Evolutionary conservation across 2,888 invertebrate genomes (phyloP), one percentile per base, ranked within the genome.

Genomic region (Aphodius granarius): DNA sequence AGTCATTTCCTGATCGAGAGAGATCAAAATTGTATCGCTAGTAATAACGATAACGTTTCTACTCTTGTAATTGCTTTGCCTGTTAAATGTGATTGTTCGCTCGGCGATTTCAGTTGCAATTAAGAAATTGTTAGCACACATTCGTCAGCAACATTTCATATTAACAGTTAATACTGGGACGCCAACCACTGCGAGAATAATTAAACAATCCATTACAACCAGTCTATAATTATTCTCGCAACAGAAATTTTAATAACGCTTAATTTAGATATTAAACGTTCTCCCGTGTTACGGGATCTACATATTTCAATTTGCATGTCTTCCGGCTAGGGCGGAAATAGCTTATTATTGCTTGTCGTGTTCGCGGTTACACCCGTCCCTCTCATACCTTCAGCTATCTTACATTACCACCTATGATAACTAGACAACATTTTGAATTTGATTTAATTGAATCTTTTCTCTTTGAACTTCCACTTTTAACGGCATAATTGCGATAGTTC

Each of bases 251-350:
- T 65, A 65, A 65, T 65, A 65, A 65, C 16, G 65, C 3, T 65
- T 66, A 66, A 66, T 66, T 19, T 18, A 66, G 19, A 19, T 22
- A 68, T 20, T 68, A 68, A 68, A 68, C 68, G 68, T 65, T 16
- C 43, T 43, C 43, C 19, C 17, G 65, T 18, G 65, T 65, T 19
- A 19, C 18, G 68, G 22, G 18, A 68, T 68, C 18, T 68, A 68
- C 68, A 20, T 22, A 68, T 68, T 68, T 68, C 68, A 68, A 68
- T 68, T 68, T 21, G 21, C 68, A n/a, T 22, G 19, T 68, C 68
- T 65, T 19, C 65, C 65, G 16, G 43, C 43, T 43, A 13, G 21
- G 20, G 13, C 20, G 68, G 68, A 68, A 68, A 68, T 68, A 21
- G 22, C 68, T 68, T 68, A 68, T 68, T 68, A 22, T 22, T 68